Evolutionary conservation across 1,140 invertebrate species (phyloP).

Genomic region (Drosophila lacteicornis): DNA sequence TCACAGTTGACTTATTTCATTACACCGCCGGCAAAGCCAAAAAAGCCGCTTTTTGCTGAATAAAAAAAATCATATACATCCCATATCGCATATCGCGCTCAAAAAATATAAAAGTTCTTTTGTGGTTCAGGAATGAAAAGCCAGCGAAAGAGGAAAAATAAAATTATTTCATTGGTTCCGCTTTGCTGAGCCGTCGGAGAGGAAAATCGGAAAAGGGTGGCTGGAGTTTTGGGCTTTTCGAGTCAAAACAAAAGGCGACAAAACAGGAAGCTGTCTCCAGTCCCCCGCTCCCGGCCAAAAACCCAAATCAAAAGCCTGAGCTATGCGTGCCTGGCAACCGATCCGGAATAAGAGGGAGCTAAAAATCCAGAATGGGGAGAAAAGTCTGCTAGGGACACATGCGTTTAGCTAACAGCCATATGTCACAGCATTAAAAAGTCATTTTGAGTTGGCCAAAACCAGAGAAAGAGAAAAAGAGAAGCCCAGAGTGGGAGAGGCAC

Average conservation of each 20-base stretch:
- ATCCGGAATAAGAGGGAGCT: conserved; percentile 4
- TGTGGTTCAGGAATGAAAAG: conserved; percentile 39
- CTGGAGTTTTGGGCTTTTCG: conserved; percentile 4
- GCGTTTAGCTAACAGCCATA: conserved; percentile 25
- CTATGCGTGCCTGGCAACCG: conserved; percentile 45
- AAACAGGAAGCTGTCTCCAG: conserved; percentile 22
- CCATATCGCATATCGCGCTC: conserved; percentile 13
- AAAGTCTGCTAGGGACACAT: conserved; percentile 25
- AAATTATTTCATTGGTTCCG: conserved; percentile 68
- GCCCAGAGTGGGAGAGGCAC: not conserved
- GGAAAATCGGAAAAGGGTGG: conserved; percentile 31
- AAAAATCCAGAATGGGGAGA: not conserved
- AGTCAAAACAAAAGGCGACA: conserved; percentile 46
- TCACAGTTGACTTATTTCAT: conserved; percentile 68
- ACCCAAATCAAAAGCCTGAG: conserved; percentile 40
- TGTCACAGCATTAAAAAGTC: conserved; percentile 47
- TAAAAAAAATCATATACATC: conserved; percentile 9
- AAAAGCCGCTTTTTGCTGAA: conserved; percentile 5
- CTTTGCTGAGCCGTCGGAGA: conserved; percentile 22
- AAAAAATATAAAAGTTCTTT: conserved; percentile 40
- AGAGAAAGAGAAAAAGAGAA: not conserved
- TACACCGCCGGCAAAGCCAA: conserved; percentile 23
- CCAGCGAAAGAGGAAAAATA: conserved; percentile 42
- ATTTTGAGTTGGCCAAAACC: conserved; percentile 26
- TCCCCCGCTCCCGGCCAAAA: not conserved